Percentiles rank a stretch among this genome's conserved stretches.
These are phyloP conservation scores for Hetaerina titia DNA, from an alignment of 2,888 invertebrate species.

Conservation along the genomic window DNA sequence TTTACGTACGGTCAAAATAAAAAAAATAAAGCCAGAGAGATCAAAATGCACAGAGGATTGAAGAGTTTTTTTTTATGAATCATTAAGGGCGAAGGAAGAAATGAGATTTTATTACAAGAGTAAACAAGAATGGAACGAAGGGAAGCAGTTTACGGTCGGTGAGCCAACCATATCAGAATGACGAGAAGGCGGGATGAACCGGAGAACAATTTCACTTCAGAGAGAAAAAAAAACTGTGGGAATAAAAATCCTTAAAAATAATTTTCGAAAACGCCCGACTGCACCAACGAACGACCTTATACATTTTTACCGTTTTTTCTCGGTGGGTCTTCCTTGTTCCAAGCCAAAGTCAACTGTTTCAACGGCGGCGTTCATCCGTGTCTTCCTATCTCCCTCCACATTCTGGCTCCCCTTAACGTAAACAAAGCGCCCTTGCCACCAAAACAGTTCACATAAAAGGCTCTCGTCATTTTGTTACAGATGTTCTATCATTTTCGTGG, in stretches of 20 bases:
- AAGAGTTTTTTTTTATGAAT: neutral
- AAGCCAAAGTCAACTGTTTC: neutral
- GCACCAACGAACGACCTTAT: neutral
- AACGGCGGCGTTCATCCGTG: neutral
- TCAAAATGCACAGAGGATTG: slow-evolving; percentile 3
- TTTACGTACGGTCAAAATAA: neutral
- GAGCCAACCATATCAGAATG: neutral
- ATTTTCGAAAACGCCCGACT: neutral
- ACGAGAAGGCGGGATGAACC: neutral
- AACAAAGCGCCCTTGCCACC: neutral
- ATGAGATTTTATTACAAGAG: slow-evolving; percentile 4
- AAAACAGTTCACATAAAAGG: neutral
- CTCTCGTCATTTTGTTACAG: neutral
- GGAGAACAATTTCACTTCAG: neutral
- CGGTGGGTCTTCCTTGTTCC: neutral
- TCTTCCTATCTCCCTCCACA: neutral
- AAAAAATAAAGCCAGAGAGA: neutral
- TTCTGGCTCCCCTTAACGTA: neutral
- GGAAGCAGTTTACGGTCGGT: slow-evolving; percentile 1
- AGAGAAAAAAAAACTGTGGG: neutral
- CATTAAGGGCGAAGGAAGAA: neutral
- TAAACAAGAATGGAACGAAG: neutral
- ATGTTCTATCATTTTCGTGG: neutral
- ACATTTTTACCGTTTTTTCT: neutral
- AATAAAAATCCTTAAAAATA: neutral